Conservation (phyloP, 1,140 invertebrate species). For the Anoplophora glabripennis region DNA sequence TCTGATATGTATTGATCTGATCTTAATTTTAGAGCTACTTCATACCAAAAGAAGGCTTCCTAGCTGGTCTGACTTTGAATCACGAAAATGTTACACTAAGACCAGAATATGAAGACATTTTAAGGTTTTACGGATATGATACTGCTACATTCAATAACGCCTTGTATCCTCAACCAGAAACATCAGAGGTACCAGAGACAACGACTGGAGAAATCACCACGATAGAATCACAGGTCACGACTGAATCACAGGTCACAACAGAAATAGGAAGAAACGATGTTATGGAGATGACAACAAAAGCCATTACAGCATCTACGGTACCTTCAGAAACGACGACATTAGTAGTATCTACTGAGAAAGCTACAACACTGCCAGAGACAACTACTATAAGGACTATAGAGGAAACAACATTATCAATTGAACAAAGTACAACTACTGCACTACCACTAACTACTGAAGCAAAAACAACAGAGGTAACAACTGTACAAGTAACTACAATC, state of each 20-base stretch:
- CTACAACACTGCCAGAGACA: conserved; percentile 13
- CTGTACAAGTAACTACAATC: neutral
- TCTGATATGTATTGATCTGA: neutral
- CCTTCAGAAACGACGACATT: neutral
- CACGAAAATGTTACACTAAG: conserved; percentile 70
- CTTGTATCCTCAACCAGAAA: conserved; percentile 38
- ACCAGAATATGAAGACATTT: conserved; percentile 64
- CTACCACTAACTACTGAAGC: conserved; percentile 12
- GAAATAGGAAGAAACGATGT: conserved; percentile 17
- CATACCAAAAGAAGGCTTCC: conserved; percentile 72
- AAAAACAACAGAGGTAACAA: neutral
- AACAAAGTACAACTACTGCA: conserved; percentile 11
- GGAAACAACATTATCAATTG: neutral
- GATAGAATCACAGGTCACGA: conserved; percentile 1
- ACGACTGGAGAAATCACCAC: conserved; percentile 23
- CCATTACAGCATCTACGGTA: neutral
- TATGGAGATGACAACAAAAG: conserved; percentile 7
- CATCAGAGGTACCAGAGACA: conserved; percentile 22
- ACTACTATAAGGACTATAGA: conserved; percentile 18
- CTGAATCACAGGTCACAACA: conserved; percentile 19
- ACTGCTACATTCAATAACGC: conserved; percentile 50
- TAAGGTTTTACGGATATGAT: conserved; percentile 77
- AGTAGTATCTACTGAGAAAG: conserved; percentile 9
- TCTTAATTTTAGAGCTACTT: conserved; percentile 70
- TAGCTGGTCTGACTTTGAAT: conserved; percentile 73